A percentile compares a stretch with the other conserved stretches of the same genome.
phyloP scores from a whole-genome alignment of 2,113 vertebrate genomes.

The Corvus cornix region DNA sequence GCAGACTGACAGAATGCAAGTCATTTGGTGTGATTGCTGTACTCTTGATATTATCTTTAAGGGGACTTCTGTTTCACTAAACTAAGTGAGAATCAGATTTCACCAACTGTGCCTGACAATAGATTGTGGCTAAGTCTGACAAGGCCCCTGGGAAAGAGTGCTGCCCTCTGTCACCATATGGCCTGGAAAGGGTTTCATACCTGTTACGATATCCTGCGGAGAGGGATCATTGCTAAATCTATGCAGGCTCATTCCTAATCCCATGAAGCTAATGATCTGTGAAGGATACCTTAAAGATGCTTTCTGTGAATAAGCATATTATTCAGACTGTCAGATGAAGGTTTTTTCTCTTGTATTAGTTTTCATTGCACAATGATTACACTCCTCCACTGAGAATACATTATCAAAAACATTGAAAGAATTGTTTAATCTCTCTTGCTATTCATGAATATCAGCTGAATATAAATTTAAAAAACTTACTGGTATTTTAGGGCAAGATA shows the following conservation, averaged over 20 bases:
- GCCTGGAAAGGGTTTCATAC: constrained; percentile 62
- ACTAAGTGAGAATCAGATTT: constrained; percentile 75
- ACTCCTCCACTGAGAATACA: not conserved
- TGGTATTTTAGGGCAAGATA: not conserved
- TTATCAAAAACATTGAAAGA: constrained; percentile 40
- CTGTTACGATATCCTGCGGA: constrained; percentile 60
- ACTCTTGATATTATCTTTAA: constrained; percentile 59
- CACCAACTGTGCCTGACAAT: constrained; percentile 70
- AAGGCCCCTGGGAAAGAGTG: constrained; percentile 68
- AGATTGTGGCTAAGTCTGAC: constrained; percentile 77
- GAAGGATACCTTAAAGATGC: constrained; percentile 67
- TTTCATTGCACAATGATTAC: constrained; percentile 28
- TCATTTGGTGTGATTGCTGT: constrained; percentile 9
- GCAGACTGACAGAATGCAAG: not conserved
- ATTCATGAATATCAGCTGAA: not conserved
- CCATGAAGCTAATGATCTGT: constrained; percentile 71
- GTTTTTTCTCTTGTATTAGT: constrained; percentile 1
- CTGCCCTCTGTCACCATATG: constrained; percentile 71
- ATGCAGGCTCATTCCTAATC: constrained; percentile 66
- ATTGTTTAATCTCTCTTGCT: constrained; percentile 25
- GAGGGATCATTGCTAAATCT: constrained; percentile 55
- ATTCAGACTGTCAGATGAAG: not conserved
- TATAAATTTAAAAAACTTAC: not conserved
- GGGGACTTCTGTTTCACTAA: constrained; percentile 58
- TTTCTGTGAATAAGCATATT: constrained; percentile 61